Base-by-base conservation (phyloP, 2,113 vertebrate genomes). In the Oryzias woworae region DNA sequence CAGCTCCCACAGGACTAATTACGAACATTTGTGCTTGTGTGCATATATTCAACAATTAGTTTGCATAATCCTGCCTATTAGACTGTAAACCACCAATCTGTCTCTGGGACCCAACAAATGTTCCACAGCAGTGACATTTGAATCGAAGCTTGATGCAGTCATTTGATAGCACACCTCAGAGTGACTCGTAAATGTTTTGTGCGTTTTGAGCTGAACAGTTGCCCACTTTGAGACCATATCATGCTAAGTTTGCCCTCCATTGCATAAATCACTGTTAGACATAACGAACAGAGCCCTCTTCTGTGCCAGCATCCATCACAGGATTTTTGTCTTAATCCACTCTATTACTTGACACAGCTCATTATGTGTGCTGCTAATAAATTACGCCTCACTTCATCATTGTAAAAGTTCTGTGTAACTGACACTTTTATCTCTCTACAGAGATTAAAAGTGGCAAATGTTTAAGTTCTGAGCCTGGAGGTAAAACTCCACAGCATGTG, bases 1-100 rank as follows among this genome's bases (percentile, higher is more conserved):
- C 70, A 63, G 78, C 70, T 90, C 85, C 85, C 88, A 64, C 6
- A 64, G 65, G 83, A 84, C 80, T 88, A 83, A 90, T 89, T 91
- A 87, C 65, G 83, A 87, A 41, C 77, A 69, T 82, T 90, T 85
- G 90, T 60, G 46, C 85, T 73, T 57, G 71, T 75, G 66, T 4
- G 5, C 80, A 75, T 81, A 88, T 74, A 88, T 86, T 88, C 89
- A 84, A 89, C 86, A 76, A 88, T 88, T 85, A 88, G 88, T 90
- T 90, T 92, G 85, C 24, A 63, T 84, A 82, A 84, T 78, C 77
- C 23, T 77, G 71, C 79, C 88, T 78, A 82, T 23, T 57, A 81
- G 72, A 76, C 78, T 66, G 78, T 74, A 66, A 77, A 86, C 58
- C 61, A 82, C 74, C 73, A 74, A 81, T 77, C 62, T 52, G 71